Conservation (phyloP, 2,888 invertebrate genomes). For the Gnatocerus cornutus region DNA sequence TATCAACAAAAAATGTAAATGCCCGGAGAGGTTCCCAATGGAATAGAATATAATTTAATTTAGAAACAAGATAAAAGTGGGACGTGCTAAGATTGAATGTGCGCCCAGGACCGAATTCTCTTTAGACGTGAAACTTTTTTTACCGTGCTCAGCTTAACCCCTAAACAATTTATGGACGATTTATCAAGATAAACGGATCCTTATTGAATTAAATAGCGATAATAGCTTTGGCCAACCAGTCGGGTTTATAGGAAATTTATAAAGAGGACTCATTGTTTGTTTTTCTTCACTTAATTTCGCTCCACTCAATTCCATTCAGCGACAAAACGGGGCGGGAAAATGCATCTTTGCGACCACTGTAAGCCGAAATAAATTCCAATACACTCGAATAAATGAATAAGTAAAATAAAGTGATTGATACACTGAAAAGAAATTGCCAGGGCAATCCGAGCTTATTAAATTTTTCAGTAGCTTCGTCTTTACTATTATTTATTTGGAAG, state of each 20-base stretch:
- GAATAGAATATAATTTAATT: conserved; percentile 57
- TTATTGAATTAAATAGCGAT: conserved; percentile 70
- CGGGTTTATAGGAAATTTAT: conserved; percentile 60
- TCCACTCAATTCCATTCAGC: conserved; percentile 19
- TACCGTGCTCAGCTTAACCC: conserved; percentile 60
- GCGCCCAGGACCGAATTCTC: conserved; percentile 54
- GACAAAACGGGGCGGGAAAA: background rate
- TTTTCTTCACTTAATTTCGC: conserved; percentile 26
- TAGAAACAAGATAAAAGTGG: conserved; percentile 59
- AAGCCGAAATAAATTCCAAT: background rate
- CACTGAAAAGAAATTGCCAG: too few species aligned
- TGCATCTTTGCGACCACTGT: background rate
- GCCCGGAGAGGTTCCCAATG: conserved; percentile 16
- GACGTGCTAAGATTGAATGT: conserved; percentile 60
- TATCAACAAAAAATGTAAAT: conserved; percentile 31
- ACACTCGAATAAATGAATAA: background rate
- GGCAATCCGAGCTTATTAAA: too few species aligned
- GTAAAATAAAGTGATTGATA: background rate
- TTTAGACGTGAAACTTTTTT: conserved; percentile 59
- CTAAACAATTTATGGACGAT: conserved; percentile 69
- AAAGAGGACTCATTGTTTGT: conserved; percentile 48
- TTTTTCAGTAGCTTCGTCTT: too few species aligned
- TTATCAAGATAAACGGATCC: conserved; percentile 68
- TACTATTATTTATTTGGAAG: too few species aligned
- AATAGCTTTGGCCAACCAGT: conserved; percentile 62